phyloP scores from a whole-genome alignment of 2,888 invertebrate genomes.

The Itoplectis maculator region DNA sequence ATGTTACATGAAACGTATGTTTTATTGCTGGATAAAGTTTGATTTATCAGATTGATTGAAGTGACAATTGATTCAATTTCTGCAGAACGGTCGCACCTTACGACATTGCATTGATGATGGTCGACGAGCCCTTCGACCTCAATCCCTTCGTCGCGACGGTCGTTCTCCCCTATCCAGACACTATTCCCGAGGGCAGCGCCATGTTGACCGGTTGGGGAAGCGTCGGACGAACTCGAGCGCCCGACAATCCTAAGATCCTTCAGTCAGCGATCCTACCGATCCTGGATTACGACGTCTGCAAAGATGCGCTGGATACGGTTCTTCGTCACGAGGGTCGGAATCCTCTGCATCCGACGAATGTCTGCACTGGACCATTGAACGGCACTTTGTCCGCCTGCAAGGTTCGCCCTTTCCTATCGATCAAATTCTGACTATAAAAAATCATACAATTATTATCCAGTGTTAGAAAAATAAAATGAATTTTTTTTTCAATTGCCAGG shows the following conservation, averaged over 20 bases:
- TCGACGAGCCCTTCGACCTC: constrained; percentile 79
- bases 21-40: background rate
- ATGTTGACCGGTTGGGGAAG: constrained; percentile 86
- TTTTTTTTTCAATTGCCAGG: too few relatives aligned
- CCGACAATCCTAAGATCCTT: constrained; percentile 77
- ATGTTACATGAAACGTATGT: background rate
- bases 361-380: constrained; percentile 77
- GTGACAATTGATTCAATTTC: too few relatives aligned
- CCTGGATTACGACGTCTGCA: constrained; percentile 74
- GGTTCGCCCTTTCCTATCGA: constrained; percentile 61
- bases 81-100: constrained; percentile 82
- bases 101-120: constrained; percentile 85
- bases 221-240: constrained; percentile 70
- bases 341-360: constrained; percentile 75
- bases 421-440: constrained; percentile 12
- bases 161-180: constrained; percentile 78
- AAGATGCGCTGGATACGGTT: constrained; percentile 66
- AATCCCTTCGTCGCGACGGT: constrained; percentile 81
- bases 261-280: constrained; percentile 78
- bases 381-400: constrained; percentile 74
- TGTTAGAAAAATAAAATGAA: constrained; percentile 1
- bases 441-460: background rate
- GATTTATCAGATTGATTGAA: background rate
- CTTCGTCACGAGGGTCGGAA: constrained; percentile 72
- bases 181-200: constrained; percentile 77